Conservation (phyloP, 1,140 invertebrate genomes). For the Lysiphlebus fabarum region DNA sequence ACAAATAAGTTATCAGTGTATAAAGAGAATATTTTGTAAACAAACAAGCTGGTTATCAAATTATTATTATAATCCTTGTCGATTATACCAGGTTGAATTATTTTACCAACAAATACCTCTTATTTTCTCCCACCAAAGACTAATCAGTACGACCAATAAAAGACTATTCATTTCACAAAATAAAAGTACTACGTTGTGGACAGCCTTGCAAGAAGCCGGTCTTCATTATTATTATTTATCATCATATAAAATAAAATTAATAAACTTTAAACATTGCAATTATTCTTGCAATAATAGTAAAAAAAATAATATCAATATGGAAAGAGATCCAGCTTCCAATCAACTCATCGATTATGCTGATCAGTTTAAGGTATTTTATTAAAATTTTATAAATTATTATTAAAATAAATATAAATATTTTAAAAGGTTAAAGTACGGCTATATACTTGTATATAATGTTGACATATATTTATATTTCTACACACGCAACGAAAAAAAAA, state of each 20-base stretch:
- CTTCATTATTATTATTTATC: too few relatives aligned
- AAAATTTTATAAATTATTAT: slow-evolving; percentile 12
- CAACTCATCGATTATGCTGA: slow-evolving; percentile 69
- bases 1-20: too few relatives aligned
- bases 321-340: slow-evolving; percentile 64
- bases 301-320: slow-evolving; percentile 27
- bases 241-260: too few relatives aligned
- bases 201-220: background rate
- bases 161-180: slow-evolving; percentile 15
- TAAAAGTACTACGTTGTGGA: slow-evolving; percentile 23
- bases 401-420: background rate
- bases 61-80: background rate
- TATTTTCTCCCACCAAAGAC: slow-evolving; percentile 14
- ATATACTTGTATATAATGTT: too few relatives aligned
- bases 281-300: background rate
- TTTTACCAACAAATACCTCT: slow-evolving; percentile 4
- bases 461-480: too few relatives aligned
- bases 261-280: background rate
- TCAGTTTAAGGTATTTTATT: slow-evolving; percentile 56
- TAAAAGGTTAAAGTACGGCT: too few relatives aligned
- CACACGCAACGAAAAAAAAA: too few relatives aligned
- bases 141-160: slow-evolving; percentile 28
- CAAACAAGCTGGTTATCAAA: too few relatives aligned
- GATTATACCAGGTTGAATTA: slow-evolving; percentile 10
- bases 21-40: too few relatives aligned